Base-by-base conservation (phyloP, 2,113 vertebrate species). In the Pituophis catenifer region DNA sequence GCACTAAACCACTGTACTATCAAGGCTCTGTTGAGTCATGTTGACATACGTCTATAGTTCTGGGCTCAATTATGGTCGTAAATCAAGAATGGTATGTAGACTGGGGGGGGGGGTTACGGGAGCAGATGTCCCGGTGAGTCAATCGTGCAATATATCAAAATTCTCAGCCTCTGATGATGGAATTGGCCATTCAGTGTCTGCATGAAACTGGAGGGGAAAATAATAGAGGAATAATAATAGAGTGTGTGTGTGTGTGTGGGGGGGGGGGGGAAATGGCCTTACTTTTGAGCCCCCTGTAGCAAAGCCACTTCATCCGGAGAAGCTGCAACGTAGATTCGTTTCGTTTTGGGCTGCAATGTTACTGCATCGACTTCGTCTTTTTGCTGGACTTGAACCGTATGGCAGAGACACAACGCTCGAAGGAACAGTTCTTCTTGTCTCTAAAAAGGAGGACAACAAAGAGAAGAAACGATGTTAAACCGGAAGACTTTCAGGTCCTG, bases 281-380 rank as follows among this genome's bases (percentile, higher is more conserved):
- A 99, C 99, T 98, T 99, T 97, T 99, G 98, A 91, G 99, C 99
- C 7, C 99, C 99, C 96, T 98, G 98, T 91, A 99, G 98, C 96
- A 99, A 97, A 86, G 99, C 99, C 1, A 99, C 98, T 97, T 99
- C 99, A 48, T 99, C 99, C 0, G 99, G 99, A 6, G 99, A 99
- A 38, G 99, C 99, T 50, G 99, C 98, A 81, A 99, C 98, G 8
- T 99, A 99, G 53, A 98, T 98, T 96, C 52, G 97, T 95, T 93
- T 97, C 86, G 48, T 92, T 97, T 1, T 1, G 65, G 95, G 33
- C 15, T 94, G 95, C 23, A 95, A 95, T 29, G 94, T 21, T 65
- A 94, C 88, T 94, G 97, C 98, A 94, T 97, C 98, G 81, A 94
- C 94, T 92, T 96, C 88, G 98, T 97, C 98, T 96, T 98, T 97